Percentiles rank a stretch among this genome's conserved stretches.
Conservation (phyloP, 2,113 vertebrate genomes). For the Bungarus multicinctus region DNA sequence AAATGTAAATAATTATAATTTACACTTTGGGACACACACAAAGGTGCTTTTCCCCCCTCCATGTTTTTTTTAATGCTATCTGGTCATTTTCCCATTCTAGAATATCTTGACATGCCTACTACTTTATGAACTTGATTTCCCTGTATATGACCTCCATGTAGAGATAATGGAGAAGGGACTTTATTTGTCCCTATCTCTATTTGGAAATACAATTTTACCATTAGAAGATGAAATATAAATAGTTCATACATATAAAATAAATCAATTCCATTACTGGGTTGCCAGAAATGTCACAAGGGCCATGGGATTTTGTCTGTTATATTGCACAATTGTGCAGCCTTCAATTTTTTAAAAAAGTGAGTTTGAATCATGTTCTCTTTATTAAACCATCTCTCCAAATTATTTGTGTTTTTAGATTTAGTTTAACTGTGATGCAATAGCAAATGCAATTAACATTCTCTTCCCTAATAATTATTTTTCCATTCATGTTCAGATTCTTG, state of each 20-base stretch:
- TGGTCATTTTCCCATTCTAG: neutral
- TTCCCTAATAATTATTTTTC: slow-evolving; percentile 13
- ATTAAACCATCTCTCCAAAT: neutral
- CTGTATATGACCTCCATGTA: neutral
- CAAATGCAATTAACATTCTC: neutral
- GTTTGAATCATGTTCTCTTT: neutral
- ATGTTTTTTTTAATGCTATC: neutral
- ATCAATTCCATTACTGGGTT: neutral
- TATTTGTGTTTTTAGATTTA: neutral
- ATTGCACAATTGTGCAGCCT: neutral
- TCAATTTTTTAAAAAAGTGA: neutral
- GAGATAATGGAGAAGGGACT: neutral
- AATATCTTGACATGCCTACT: neutral
- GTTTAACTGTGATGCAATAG: neutral
- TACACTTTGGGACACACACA: neutral
- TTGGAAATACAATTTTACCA: neutral
- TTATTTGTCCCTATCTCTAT: neutral
- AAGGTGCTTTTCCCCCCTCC: neutral
- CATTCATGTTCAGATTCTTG: slow-evolving; percentile 22
- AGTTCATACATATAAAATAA: neutral
- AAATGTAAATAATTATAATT: neutral
- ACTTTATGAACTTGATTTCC: neutral
- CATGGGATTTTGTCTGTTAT: neutral
- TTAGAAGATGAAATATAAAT: neutral
- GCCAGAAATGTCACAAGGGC: neutral